Percentiles rank a stretch among this genome's conserved stretches.
Conservation (phyloP, 2,888 invertebrate species). For the Megalurothrips usitatus region DNA sequence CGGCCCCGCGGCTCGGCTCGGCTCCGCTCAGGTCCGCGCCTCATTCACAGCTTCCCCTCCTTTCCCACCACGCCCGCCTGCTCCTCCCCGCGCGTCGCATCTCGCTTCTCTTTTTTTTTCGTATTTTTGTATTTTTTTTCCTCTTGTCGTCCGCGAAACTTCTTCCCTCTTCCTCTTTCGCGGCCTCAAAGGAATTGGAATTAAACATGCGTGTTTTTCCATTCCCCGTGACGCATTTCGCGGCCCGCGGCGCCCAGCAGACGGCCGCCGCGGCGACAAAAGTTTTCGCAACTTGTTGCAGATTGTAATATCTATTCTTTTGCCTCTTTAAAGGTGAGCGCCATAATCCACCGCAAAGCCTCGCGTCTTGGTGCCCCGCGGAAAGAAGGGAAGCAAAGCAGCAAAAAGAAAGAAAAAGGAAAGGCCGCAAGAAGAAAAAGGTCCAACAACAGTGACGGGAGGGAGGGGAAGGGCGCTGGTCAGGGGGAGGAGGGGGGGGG, state of each 20-base stretch:
- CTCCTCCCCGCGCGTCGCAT: background rate
- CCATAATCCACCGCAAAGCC: conserved; percentile 19
- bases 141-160: background rate
- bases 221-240: background rate
- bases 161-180: background rate
- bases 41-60: conserved; percentile 2
- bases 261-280: background rate
- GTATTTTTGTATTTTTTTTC: background rate
- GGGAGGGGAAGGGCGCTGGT: no score
- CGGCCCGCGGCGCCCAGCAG: background rate
- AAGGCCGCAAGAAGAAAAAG: no score
- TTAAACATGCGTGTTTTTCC: conserved; percentile 5
- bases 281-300: conserved; percentile 19
- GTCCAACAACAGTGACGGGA: background rate
- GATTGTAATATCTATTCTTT: conserved; percentile 19
- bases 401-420: no score
- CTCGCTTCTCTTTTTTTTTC: background rate
- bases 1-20: background rate
- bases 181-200: conserved; percentile 5
- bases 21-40: background rate
- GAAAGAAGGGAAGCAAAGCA: no score
- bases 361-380: no score
- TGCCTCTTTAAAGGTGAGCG: background rate
- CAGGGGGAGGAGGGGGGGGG: no score
- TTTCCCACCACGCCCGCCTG: background rate